Evolutionary conservation across 92 coral and sea anemone genomes (phyloP).

Genomic region (Bergia puertoricense): DNA sequence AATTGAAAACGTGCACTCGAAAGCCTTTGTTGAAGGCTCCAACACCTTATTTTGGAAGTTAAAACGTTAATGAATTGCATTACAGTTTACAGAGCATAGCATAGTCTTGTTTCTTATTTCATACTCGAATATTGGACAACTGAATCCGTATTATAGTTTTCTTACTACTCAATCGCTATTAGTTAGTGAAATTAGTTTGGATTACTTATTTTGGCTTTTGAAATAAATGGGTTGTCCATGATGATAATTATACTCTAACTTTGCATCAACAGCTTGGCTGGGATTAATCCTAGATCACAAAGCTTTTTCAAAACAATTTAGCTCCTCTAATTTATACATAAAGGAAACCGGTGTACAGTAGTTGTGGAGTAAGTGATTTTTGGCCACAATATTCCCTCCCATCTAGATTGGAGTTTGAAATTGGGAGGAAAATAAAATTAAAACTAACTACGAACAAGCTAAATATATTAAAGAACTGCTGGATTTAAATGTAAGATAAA

Average conservation of each 20-base stretch:
- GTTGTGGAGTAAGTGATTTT: conserved; percentile 10
- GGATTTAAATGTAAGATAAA: conserved; percentile 3
- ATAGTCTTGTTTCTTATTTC: neutral
- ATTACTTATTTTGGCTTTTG: conserved; percentile 31
- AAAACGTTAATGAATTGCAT: conserved; percentile 3
- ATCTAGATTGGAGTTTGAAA: conserved; percentile 15
- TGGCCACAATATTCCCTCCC: conserved; percentile 34
- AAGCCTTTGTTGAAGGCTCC: neutral
- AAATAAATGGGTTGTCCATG: conserved; percentile 24
- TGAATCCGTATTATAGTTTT: neutral
- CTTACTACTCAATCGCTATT: neutral
- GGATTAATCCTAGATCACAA: conserved; percentile 44
- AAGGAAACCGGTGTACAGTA: neutral
- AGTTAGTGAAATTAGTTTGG: neutral
- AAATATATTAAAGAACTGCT: neutral
- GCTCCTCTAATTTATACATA: conserved; percentile 33
- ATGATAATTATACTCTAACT: conserved; percentile 34
- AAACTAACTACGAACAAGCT: neutral
- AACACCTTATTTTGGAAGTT: neutral
- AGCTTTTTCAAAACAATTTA: conserved; percentile 40
- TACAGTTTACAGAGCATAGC: neutral
- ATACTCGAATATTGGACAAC: conserved; percentile 7
- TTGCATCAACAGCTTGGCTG: neutral
- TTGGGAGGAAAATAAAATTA: neutral
- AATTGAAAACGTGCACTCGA: conserved; percentile 31